Percentiles rank a stretch among this genome's conserved stretches.
phyloP scores from a whole-genome alignment of 2,113 vertebrate species.

The Actinemys pallida region DNA sequence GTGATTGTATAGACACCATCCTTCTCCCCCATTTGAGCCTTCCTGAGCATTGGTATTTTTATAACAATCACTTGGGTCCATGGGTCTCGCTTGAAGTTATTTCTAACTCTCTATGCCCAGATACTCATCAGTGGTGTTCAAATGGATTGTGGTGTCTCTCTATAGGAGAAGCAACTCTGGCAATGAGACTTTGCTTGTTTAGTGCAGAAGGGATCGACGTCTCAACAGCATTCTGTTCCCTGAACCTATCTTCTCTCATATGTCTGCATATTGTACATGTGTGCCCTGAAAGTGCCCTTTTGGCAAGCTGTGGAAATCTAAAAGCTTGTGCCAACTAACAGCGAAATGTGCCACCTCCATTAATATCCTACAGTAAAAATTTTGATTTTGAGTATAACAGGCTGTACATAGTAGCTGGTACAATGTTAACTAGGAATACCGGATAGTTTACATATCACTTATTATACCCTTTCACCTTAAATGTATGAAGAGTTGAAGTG shows the following conservation, averaged over 20 bases:
- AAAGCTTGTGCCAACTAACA: not conserved
- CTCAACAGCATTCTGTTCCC: not conserved
- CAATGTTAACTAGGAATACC: not conserved
- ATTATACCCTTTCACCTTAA: not conserved
- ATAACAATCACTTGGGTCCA: not conserved
- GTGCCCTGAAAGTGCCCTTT: not conserved
- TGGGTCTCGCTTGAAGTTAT: not conserved
- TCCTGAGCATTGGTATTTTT: not conserved
- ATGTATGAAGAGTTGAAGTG: not conserved
- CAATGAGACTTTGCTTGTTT: not conserved
- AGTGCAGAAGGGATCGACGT: not conserved
- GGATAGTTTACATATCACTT: not conserved
- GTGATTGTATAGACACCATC: not conserved
- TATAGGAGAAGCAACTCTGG: not conserved
- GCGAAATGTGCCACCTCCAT: not conserved
- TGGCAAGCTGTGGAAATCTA: not conserved
- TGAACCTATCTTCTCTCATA: not conserved
- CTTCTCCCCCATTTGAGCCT: not conserved
- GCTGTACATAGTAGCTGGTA: not conserved
- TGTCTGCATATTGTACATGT: not conserved
- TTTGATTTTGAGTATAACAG: not conserved
- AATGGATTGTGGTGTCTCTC: not conserved
- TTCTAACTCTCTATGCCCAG: not conserved
- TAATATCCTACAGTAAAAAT: not conserved
- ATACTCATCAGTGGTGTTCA: not conserved